These are phyloP conservation scores for Glossosoma conforme DNA, from an alignment of 1,140 invertebrate genomes.

Conservation along the genomic window DNA sequence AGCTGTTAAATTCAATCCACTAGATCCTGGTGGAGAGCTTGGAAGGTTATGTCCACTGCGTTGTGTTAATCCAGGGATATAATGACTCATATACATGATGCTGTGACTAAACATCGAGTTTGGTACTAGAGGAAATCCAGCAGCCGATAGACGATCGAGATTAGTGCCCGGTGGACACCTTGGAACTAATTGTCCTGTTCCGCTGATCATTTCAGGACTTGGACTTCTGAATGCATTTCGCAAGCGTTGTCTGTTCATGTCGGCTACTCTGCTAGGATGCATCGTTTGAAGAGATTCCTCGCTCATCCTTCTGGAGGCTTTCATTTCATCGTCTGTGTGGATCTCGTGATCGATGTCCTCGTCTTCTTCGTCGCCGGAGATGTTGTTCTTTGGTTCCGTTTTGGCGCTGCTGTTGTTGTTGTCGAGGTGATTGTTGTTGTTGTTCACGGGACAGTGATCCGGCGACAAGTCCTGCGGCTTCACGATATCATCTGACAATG, in stretches of 20 bases:
- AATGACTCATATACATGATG: slow-evolving; percentile 89
- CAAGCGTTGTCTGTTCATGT: slow-evolving; percentile 40
- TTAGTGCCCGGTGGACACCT: slow-evolving; percentile 33
- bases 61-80: slow-evolving; percentile 60
- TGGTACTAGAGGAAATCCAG: slow-evolving; percentile 71
- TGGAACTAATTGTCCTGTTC: slow-evolving; percentile 33
- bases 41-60: slow-evolving; percentile 40
- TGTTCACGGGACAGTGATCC: slow-evolving; percentile 45
- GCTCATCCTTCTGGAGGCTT: slow-evolving; percentile 24
- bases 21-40: slow-evolving; percentile 44
- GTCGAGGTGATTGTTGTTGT: slow-evolving; percentile 48
- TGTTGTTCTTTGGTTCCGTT: slow-evolving; percentile 47
- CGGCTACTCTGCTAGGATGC: slow-evolving; percentile 30
- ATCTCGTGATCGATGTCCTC: slow-evolving; percentile 29
- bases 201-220: slow-evolving; percentile 38
- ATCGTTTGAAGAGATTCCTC: slow-evolving; percentile 31
- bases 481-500: slow-evolving; percentile 48
- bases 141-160: slow-evolving; percentile 49
- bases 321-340: slow-evolving; percentile 24
- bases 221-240: slow-evolving; percentile 34
- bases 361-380: slow-evolving; percentile 42
- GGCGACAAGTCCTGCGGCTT: slow-evolving; percentile 40
- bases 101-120: slow-evolving; percentile 81
- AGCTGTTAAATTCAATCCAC: slow-evolving; percentile 54
- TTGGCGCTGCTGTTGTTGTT: slow-evolving; percentile 48